Conservation (phyloP, 2,113 vertebrate genomes). For the Chaetodon trifascialis region DNA sequence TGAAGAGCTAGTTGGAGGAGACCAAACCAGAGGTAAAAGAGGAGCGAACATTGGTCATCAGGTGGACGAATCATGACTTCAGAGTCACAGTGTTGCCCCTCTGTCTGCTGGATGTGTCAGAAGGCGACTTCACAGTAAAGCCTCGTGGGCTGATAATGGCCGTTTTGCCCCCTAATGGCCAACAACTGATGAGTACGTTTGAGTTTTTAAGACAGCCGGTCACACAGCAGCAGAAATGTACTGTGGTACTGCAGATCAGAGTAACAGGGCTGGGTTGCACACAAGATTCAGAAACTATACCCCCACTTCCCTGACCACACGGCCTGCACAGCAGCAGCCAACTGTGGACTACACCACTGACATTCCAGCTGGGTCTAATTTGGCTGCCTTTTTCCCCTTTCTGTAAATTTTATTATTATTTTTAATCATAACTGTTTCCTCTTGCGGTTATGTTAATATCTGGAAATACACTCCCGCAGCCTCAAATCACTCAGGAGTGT, state of each 20-base stretch:
- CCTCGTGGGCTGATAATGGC: neutral
- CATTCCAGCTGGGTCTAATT: slow-evolving; percentile 77
- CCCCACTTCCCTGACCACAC: slow-evolving; percentile 38
- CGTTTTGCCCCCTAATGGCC: neutral
- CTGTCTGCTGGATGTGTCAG: neutral
- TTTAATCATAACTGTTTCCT: slow-evolving; percentile 83
- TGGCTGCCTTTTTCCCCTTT: slow-evolving; percentile 37
- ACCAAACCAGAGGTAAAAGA: neutral
- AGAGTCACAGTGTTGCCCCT: too few relatives aligned
- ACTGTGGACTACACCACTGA: slow-evolving; percentile 48
- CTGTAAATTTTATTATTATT: slow-evolving; percentile 74
- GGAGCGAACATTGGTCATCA: neutral
- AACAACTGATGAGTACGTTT: neutral
- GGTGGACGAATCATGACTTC: neutral
- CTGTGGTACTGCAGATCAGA: neutral
- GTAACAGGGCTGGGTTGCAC: neutral
- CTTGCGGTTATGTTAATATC: slow-evolving; percentile 76
- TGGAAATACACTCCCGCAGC: slow-evolving; percentile 62
- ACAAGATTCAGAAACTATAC: neutral
- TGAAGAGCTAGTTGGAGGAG: neutral
- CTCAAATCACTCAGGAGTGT: slow-evolving; percentile 71
- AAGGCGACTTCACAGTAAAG: neutral
- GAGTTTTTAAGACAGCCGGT: neutral
- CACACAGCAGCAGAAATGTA: neutral
- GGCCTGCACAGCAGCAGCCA: slow-evolving; percentile 37